Base-by-base conservation (phyloP, 2,797 vertebrate species). In the Microchirus variegatus region DNA sequence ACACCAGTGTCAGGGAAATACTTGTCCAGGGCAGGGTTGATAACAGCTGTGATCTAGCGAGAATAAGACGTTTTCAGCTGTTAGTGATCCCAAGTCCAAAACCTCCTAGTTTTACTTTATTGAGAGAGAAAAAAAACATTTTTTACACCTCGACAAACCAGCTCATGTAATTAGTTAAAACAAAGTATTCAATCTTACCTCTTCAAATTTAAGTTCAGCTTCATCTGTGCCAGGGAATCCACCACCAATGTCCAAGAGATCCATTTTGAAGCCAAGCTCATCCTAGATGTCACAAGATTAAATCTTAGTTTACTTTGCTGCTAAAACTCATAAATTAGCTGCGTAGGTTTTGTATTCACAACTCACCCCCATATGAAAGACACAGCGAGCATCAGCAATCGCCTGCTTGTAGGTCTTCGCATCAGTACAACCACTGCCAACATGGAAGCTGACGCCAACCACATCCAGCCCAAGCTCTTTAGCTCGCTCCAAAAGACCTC, bases 321-420 rank as follows among this genome's bases (percentile, higher is more conserved):
- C 9, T 1, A 59, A 44, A 57, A 40, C n/a, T 40, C 8, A 67
- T 15, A 11, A 6, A 53, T 42, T 11, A 41, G 2, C 11, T 47
- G n/a, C 9, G 36, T 4, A 3, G 14, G n/a, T 3, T 22, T 31
- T 36, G 38, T 4, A 44, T 1, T 57, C 47, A 26, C 44, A 55
- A 93, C 97, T 95, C 85, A 99, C 98, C 73, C 95, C 97, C 88
- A 98, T 95, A 79, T 98, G 96, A 19, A 99, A 99, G 56, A 99
- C 96, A 49, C 88, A 97, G 73, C 96, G 96, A n/a, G 97, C 94
- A 75, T 99, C 97, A 14, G 94, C 91, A 45, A 99, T 95, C 0
- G 97, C 96, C 85, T 98, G 96, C 40, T 85, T 87, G 48, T 94
- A 99, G 0, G 96, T 95, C 54, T 95, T 92, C 0, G 97, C 90